Evolutionary conservation across 1,140 invertebrate genomes (phyloP), one percentile per base, ranked within the genome.

Genomic region (Megalopta genalis): DNA sequence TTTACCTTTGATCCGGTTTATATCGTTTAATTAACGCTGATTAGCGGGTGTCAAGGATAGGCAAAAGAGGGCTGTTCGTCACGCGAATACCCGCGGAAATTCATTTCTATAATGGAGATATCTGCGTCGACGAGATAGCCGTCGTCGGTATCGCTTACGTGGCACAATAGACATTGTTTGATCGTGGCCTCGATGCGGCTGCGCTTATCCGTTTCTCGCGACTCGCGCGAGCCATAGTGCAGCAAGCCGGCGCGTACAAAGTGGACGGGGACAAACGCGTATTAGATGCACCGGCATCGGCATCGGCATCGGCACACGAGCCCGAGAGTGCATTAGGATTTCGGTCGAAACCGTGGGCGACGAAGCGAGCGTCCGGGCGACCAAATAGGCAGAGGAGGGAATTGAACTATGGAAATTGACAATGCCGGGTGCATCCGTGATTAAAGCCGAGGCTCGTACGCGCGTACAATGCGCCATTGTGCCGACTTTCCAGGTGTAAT

Each of bases 391-490:
- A 23, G 54, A n/a, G 52, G 49, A 67, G 73, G 54, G 84, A 75
- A 86, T 86, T 42, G 85, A 84, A 84, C 87, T 88, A 88, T 89
- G 86, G 82, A 88, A 90, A 90, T 90, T 88, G 89, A 90, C 89
- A 90, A 90, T 87, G 88, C 85, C 86, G 84, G 66, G 82, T 80
- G 88, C 89, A 90, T 89, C 86, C 87, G 89, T 87, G 89, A 89
- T 90, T 87, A 89, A 88, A 86, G 69, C 81, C 76, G 88, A 84
- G 87, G 86, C 83, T 89, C 83, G 88, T 63, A 46, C 69, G 54
- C 71, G 59, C 71, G 84, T 83, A 90, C 88, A 90, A 90, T 90
- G 83, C 74, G 32, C 84, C 80, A 89, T 89, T 90, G 88, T 90
- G 37, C 80, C 60, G 69, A 57, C 77, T 84, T 88, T 88, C 85